Percentiles rank a stretch among this genome's conserved stretches.
phyloP scores from a whole-genome alignment of 2,113 vertebrate species.

The Hydrochoerus hydrochaeris region DNA sequence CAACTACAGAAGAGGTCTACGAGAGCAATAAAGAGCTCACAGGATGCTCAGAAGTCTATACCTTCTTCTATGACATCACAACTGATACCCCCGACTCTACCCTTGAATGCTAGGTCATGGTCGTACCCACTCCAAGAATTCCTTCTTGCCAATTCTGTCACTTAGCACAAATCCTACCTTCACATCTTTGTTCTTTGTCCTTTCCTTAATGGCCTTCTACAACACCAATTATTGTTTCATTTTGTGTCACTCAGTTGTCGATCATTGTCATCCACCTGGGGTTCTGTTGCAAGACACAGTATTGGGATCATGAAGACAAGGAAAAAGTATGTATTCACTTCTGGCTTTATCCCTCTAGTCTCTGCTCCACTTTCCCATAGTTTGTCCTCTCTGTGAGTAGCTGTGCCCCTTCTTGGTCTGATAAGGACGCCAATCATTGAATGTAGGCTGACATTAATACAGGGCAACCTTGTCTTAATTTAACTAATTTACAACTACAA shows the following conservation, averaged over 20 bases:
- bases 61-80: neutral
- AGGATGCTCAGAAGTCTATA: neutral
- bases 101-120: rapidly evolving
- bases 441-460: neutral
- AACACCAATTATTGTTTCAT: neutral
- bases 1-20: neutral
- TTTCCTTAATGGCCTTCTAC: neutral
- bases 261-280: neutral
- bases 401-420: neutral
- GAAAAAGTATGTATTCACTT: neutral
- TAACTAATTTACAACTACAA: neutral
- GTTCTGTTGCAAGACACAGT: neutral
- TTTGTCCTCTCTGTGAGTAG: rapidly evolving
- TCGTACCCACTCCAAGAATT: neutral
- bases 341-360: rapidly evolving
- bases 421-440: neutral
- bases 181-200: too few species aligned
- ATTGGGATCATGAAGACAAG: neutral
- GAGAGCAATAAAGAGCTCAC: neutral
- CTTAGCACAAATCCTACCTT: neutral
- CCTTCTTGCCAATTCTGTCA: neutral
- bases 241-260: neutral
- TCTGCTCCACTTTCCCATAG: neutral
- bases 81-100: neutral
- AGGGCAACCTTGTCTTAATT: neutral